Evolutionary conservation across 1,140 invertebrate genomes (phyloP).

Genomic region (Himalopsyche phryganea): DNA sequence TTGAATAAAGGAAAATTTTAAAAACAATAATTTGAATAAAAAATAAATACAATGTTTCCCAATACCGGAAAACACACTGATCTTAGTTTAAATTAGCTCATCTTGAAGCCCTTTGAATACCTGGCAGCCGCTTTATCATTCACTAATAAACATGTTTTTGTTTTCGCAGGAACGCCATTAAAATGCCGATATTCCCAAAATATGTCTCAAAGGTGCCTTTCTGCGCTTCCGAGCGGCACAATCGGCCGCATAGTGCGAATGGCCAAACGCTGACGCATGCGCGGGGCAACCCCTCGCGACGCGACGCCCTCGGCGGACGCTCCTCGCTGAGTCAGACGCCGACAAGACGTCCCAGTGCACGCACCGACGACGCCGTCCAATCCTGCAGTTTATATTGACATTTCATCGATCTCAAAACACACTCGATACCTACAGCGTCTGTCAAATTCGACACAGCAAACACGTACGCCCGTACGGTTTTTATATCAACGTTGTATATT

Average conservation of each 20-base stretch:
- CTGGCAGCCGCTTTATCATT: constrained; percentile 8
- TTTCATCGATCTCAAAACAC: not conserved
- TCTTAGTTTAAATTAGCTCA: not conserved
- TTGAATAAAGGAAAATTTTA: too few relatives aligned
- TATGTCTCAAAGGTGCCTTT: constrained; percentile 20
- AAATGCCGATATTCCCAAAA: constrained; percentile 15
- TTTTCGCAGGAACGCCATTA: constrained; percentile 2
- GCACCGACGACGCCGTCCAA: not conserved
- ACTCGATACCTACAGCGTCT: not conserved
- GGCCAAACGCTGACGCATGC: not conserved
- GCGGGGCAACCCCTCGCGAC: not conserved
- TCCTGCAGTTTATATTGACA: not conserved
- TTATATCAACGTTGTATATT: not conserved
- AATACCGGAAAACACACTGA: too few relatives aligned
- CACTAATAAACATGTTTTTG: not conserved
- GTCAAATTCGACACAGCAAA: not conserved
- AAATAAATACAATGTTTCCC: too few relatives aligned
- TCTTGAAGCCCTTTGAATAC: not conserved
- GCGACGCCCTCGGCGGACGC: not conserved
- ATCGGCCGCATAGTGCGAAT: not conserved
- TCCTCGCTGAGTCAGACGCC: not conserved
- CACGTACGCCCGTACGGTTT: not conserved
- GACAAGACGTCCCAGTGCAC: not conserved
- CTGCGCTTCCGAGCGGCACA: not conserved
- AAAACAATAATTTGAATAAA: too few relatives aligned